A percentile compares a stretch with the other conserved stretches of the same genome.
Evolutionary conservation across 1,140 invertebrate species (phyloP).

Genomic region (Drosophila miranda): DNA sequence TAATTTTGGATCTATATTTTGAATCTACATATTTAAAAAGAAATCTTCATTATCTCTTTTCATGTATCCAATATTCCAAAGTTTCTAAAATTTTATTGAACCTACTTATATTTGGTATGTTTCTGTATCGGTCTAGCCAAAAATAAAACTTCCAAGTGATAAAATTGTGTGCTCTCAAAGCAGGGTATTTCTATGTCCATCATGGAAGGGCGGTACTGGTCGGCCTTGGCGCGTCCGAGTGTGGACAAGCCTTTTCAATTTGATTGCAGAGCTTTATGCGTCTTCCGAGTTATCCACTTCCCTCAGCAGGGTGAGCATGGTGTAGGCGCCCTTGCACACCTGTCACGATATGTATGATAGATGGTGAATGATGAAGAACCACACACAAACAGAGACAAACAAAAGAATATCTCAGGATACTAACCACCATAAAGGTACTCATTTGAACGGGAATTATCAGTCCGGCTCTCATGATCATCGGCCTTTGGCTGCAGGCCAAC

Average conservation of each 20-base stretch:
- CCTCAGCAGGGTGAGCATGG: slow-evolving; percentile 60
- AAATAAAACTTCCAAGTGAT: too few relatives aligned
- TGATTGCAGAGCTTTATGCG: background rate
- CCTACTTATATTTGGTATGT: too few relatives aligned
- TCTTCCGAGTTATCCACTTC: slow-evolving; percentile 1
- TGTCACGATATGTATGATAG: slow-evolving; percentile 7
- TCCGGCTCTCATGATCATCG: slow-evolving; percentile 37
- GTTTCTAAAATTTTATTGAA: too few relatives aligned
- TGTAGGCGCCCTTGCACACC: slow-evolving; percentile 60
- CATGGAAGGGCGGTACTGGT: background rate
- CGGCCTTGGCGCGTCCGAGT: too few relatives aligned
- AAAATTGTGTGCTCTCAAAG: too few relatives aligned
- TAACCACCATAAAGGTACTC: slow-evolving; percentile 49
- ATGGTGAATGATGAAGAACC: background rate
- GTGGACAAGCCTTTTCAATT: too few relatives aligned
- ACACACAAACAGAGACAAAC: background rate
- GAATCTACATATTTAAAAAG: too few relatives aligned
- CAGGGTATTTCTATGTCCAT: too few relatives aligned
- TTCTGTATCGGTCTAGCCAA: too few relatives aligned
- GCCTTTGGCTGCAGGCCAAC: slow-evolving; percentile 51
- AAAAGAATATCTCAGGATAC: background rate
- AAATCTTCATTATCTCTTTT: too few relatives aligned
- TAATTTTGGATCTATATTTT: too few relatives aligned
- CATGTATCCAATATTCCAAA: too few relatives aligned
- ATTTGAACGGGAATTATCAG: slow-evolving; percentile 52